Evolutionary conservation across 2,888 invertebrate species (phyloP).

Genomic region (Altica lythri): DNA sequence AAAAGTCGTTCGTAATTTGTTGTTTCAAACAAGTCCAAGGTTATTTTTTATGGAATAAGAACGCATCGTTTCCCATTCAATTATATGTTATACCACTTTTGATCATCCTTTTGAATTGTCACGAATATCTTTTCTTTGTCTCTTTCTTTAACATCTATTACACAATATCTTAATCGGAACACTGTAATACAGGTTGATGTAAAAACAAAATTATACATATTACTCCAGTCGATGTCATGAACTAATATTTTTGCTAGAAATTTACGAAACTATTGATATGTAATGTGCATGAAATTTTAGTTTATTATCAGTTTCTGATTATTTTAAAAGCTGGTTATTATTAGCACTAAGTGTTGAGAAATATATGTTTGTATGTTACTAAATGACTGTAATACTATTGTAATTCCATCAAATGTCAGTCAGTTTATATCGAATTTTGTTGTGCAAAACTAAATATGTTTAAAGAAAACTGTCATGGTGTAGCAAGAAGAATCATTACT

Average conservation of each 20-base stretch:
- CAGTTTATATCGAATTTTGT: no score
- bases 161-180: constrained; percentile 31
- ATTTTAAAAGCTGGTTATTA: constrained; percentile 24
- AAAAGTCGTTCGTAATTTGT: constrained; percentile 25
- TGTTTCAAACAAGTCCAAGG: constrained; percentile 26
- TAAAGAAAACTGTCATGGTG: no score
- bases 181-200: constrained; percentile 27
- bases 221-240: constrained; percentile 9
- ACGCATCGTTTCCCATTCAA: constrained; percentile 53
- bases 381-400: constrained; percentile 15
- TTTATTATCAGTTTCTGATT: constrained; percentile 29
- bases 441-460: no score
- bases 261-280: constrained; percentile 27
- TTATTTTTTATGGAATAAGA: constrained; percentile 51
- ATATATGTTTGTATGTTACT: constrained; percentile 11
- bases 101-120: constrained; percentile 32
- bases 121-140: constrained; percentile 27
- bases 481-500: no score
- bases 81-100: constrained; percentile 42
- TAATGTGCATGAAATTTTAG: constrained; percentile 22
- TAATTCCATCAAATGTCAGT: constrained; percentile 20
- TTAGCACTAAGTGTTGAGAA: constrained; percentile 15
- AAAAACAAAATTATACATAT: constrained; percentile 24
- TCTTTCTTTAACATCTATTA: constrained; percentile 23
- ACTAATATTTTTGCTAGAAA: constrained; percentile 28